Percentiles rank a stretch among this genome's conserved stretches.
phyloP scores from a whole-genome alignment of 1,140 invertebrate genomes.

The Atta texana region DNA sequence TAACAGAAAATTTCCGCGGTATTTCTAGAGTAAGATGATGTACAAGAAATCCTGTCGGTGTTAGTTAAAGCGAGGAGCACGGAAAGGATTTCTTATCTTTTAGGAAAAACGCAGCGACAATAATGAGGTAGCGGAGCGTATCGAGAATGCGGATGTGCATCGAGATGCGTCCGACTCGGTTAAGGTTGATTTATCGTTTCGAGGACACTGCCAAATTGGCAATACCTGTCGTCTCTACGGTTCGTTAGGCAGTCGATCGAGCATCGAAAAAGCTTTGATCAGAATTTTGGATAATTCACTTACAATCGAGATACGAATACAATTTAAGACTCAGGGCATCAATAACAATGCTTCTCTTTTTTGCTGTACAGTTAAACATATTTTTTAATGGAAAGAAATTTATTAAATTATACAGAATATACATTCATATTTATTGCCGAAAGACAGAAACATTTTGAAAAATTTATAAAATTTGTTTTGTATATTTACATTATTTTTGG shows the following conservation, averaged over 20 bases:
- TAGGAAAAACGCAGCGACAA: constrained; percentile 60
- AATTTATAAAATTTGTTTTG: not conserved
- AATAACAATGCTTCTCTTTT: not conserved
- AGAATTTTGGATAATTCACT: constrained; percentile 65
- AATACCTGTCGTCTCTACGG: constrained; percentile 51
- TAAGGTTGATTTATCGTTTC: constrained; percentile 72
- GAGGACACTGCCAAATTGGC: constrained; percentile 71
- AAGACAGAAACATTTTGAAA: not conserved
- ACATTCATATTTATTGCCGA: not conserved
- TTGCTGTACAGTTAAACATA: not conserved
- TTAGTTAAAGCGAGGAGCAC: constrained; percentile 28
- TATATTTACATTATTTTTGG: constrained; percentile 3
- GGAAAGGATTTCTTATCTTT: constrained; percentile 41
- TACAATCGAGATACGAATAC: not conserved
- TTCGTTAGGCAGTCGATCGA: constrained; percentile 67
- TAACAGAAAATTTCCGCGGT: constrained; percentile 6
- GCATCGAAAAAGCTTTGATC: constrained; percentile 9
- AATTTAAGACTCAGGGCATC: constrained; percentile 13
- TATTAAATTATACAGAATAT: not conserved
- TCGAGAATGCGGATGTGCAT: constrained; percentile 71
- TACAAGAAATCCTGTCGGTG: constrained; percentile 14
- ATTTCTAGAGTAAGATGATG: constrained; percentile 31
- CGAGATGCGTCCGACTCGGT: constrained; percentile 52
- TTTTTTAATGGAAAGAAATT: constrained; percentile 3
- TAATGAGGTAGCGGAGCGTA: constrained; percentile 64